Evolutionary conservation across 2,797 vertebrate species (phyloP).

Genomic region (Enteromius unitaeniatus): DNA sequence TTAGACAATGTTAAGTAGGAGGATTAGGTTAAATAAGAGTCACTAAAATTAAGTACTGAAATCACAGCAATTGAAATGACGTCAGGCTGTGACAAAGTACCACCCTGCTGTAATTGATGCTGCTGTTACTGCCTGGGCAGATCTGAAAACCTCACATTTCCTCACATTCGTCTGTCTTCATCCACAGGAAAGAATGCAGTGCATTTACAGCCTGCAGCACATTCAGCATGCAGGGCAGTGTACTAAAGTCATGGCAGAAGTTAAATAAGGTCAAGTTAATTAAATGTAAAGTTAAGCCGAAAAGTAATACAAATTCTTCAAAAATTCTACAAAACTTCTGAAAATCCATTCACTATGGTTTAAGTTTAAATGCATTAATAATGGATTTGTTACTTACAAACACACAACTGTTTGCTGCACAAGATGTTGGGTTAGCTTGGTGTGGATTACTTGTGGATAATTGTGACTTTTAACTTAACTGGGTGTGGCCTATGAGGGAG

Average conservation of each 20-base stretch:
- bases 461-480: neutral
- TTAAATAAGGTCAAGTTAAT: neutral
- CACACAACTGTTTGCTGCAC: neutral
- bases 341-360: neutral
- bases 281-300: neutral
- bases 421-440: neutral
- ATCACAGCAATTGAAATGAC: neutral
- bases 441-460: neutral
- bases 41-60: neutral
- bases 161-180: neutral
- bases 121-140: neutral
- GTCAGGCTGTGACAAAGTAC: neutral
- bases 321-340: too few relatives aligned
- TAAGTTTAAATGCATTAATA: neutral
- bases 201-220: neutral
- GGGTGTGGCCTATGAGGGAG: too few relatives aligned
- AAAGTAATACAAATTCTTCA: neutral
- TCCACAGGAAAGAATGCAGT: too few relatives aligned
- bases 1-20: neutral
- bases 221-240: neutral
- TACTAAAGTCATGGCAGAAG: neutral
- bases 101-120: neutral
- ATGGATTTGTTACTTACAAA: neutral
- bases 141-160: neutral
- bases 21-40: slow-evolving; percentile 7